phyloP scores from a whole-genome alignment of 2,888 invertebrate genomes.

The Morinoia aosen region DNA sequence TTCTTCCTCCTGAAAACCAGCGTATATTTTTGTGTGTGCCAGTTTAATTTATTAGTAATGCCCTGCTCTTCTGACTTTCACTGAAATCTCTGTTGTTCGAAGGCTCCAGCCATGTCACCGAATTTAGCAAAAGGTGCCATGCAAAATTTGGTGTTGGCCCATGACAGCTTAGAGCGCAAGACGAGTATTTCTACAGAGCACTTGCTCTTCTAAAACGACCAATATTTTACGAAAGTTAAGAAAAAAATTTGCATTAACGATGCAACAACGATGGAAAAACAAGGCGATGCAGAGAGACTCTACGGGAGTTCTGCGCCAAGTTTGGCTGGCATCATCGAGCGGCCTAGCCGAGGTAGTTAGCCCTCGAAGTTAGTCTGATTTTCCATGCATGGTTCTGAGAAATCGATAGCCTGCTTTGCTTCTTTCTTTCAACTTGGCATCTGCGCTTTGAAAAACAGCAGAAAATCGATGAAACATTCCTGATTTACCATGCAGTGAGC shows the following conservation, averaged over 20 bases:
- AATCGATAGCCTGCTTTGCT: background rate
- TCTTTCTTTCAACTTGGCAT: background rate
- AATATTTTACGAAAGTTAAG: background rate
- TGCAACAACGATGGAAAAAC: background rate
- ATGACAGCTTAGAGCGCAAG: background rate
- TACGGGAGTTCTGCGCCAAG: background rate
- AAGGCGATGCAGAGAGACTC: background rate
- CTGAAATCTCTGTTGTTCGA: background rate
- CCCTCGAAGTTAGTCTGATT: background rate
- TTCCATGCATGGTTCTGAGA: background rate
- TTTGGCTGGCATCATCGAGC: background rate
- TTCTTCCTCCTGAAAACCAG: too few species aligned
- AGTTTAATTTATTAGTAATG: too few species aligned
- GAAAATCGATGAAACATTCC: background rate
- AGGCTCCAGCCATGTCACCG: background rate
- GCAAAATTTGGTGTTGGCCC: background rate
- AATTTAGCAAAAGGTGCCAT: background rate
- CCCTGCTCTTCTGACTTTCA: background rate
- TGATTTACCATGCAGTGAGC: background rate
- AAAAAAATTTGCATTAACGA: constrained; percentile 11
- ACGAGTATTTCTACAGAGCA: background rate
- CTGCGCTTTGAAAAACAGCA: background rate
- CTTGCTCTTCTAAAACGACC: background rate
- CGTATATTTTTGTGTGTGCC: too few species aligned
- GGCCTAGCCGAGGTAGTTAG: background rate